Evolutionary conservation across 1,140 invertebrate genomes (phyloP).

Genomic region (Neodiprion lecontei): DNA sequence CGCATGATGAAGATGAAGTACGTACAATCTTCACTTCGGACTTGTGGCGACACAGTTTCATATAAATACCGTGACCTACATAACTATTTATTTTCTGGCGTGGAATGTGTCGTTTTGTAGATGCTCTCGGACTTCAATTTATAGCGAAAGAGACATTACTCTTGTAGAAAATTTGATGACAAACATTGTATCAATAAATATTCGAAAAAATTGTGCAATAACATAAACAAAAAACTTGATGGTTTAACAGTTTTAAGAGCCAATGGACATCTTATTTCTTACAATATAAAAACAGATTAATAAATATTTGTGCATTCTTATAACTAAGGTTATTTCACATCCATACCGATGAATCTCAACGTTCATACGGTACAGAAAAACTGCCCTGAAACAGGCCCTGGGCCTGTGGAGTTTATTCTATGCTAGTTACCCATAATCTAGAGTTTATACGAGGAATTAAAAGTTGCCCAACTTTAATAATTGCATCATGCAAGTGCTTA

Average conservation of each 20-base stretch:
- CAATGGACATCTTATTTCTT: constrained; percentile 5
- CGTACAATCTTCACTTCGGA: no score
- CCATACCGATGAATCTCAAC: not conserved
- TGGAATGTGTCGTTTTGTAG: no score
- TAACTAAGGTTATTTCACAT: not conserved
- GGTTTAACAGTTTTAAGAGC: not conserved
- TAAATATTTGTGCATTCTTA: constrained; percentile 9
- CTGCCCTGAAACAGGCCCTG: not conserved
- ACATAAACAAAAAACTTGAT: not conserved
- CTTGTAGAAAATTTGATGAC: no score
- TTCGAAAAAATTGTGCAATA: not conserved
- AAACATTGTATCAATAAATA: no score
- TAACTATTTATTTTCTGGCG: no score
- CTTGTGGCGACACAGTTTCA: no score
- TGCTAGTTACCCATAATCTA: not conserved
- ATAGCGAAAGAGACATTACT: no score
- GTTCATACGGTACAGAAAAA: not conserved
- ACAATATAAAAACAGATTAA: not conserved
- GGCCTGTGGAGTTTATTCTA: not conserved
- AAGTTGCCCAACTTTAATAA: not conserved
- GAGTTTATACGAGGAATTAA: not conserved
- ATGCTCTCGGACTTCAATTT: no score
- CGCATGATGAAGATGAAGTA: no score
- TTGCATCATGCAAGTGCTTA: not conserved
- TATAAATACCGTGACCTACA: no score